These are phyloP conservation scores for Hephaestus fuliginosus DNA, from an alignment of 2,797 vertebrate species.

Conservation along the genomic window DNA sequence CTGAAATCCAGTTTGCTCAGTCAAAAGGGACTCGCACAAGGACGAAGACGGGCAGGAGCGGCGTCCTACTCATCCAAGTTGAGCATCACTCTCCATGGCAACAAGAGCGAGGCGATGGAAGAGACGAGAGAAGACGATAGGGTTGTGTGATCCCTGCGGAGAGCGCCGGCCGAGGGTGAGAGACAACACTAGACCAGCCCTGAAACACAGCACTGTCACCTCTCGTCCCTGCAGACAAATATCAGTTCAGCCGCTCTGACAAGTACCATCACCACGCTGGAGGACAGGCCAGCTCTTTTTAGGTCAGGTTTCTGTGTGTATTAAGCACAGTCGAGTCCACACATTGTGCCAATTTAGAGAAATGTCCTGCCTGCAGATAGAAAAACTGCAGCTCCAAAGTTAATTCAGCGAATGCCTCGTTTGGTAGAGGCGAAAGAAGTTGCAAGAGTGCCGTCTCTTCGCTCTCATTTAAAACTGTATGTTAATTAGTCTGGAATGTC, in stretches of 20 bases:
- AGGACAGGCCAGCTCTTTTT: constrained; percentile 31
- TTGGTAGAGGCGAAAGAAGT: constrained; percentile 26
- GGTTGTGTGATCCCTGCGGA: constrained; percentile 53
- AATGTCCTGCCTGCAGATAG: constrained; percentile 47
- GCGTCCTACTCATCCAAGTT: constrained; percentile 27
- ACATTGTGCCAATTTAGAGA: constrained; percentile 40
- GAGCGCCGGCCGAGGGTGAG: constrained; percentile 30
- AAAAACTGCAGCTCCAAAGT: constrained; percentile 33
- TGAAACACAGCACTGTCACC: constrained; percentile 50
- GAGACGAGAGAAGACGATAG: constrained; percentile 45
- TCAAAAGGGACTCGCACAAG: constrained; percentile 48
- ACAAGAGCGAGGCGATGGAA: constrained; percentile 43
- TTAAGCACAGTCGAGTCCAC: constrained; percentile 45
- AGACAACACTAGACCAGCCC: constrained; percentile 32
- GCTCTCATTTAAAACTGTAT: constrained; percentile 11
- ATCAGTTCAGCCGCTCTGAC: constrained; percentile 41
- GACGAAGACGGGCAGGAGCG: constrained; percentile 39
- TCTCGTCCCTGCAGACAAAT: constrained; percentile 51
- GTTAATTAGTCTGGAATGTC: constrained; percentile 26
- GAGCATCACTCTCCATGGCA: constrained; percentile 70
- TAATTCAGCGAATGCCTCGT: constrained; percentile 27
- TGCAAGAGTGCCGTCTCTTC: constrained; percentile 17
- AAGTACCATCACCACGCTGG: constrained; percentile 11
- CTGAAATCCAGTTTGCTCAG: constrained; percentile 39
- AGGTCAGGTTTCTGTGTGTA: constrained; percentile 45